Percentiles rank a stretch among this genome's conserved stretches.
phyloP scores from a whole-genome alignment of 2,113 vertebrate species.

The Sander vitreus region DNA sequence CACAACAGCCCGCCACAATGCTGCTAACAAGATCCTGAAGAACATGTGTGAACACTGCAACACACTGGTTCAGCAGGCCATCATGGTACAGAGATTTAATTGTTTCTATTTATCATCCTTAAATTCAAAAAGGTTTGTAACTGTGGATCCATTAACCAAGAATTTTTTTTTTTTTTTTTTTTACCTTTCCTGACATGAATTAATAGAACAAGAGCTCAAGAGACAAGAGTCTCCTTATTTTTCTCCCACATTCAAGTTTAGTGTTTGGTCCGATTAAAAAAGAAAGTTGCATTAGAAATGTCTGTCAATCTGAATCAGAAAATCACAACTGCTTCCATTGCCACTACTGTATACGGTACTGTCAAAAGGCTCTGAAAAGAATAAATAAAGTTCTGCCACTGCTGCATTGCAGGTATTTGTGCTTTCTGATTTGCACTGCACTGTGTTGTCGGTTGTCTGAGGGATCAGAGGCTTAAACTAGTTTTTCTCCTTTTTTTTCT shows the following conservation, averaged over 20 bases:
- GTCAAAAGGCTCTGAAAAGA: not conserved
- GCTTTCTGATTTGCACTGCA: not conserved
- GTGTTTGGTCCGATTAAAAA: not conserved
- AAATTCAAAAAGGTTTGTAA: not conserved
- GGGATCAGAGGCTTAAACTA: not conserved
- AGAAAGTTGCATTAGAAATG: not conserved
- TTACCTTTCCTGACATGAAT: not conserved
- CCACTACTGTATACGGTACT: not conserved
- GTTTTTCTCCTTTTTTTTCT: not conserved
- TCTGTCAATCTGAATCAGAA: not conserved
- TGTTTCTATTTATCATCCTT: not conserved
- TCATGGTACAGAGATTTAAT: slow-evolving; percentile 90
- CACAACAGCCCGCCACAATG: slow-evolving; percentile 96
- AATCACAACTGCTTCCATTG: no score
- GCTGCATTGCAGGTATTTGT: not conserved
- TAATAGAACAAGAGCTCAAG: not conserved
- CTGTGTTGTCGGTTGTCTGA: not conserved
- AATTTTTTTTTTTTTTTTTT: not conserved
- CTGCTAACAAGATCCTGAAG: slow-evolving; percentile 98
- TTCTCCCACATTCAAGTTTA: not conserved
- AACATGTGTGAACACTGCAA: slow-evolving; percentile 99
- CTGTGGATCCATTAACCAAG: not conserved
- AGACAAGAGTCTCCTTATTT: not conserved
- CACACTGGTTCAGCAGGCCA: slow-evolving; percentile 96
- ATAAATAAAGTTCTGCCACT: not conserved